These are phyloP conservation scores for Triplophysa tibetana DNA, from an alignment of 2,113 vertebrate species.

Conservation along the genomic window DNA sequence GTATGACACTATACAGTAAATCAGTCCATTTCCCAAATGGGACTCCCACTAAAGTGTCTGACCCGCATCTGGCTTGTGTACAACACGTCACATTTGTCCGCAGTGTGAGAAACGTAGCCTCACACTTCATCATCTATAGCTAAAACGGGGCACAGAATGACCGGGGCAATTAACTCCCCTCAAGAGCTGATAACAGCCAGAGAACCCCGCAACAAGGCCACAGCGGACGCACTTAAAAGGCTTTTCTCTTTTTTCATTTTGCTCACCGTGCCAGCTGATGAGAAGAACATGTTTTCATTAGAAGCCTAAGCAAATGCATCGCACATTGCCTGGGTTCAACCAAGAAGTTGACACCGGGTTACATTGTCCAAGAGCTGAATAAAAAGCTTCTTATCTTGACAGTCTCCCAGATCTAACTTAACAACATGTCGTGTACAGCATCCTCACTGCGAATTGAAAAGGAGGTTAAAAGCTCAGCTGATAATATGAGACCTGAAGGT, in stretches of 20 bases:
- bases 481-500: constrained; percentile 31
- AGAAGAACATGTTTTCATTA: constrained; percentile 56
- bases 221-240: constrained; percentile 49
- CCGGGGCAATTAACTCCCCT: constrained; percentile 54
- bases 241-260: constrained; percentile 44
- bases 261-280: constrained; percentile 50
- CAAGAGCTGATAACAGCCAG: constrained; percentile 41
- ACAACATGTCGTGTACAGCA: not conserved
- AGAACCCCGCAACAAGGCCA: constrained; percentile 27
- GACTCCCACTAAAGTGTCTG: constrained; percentile 37
- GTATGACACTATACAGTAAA: constrained; percentile 31
- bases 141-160: constrained; percentile 40
- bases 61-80: constrained; percentile 50
- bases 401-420: not conserved
- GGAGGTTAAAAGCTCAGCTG: constrained; percentile 22
- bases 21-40: constrained; percentile 32
- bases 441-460: constrained; percentile 14
- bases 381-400: constrained; percentile 40
- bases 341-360: not conserved
- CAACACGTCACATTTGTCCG: constrained; percentile 36
- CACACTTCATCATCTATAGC: constrained; percentile 45
- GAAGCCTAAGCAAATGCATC: constrained; percentile 54
- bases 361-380: constrained; percentile 42
- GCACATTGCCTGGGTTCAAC: constrained; percentile 46
- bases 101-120: constrained; percentile 36